Conservation (phyloP, 2,888 invertebrate genomes). For the Caenorhabditis becei region DNA sequence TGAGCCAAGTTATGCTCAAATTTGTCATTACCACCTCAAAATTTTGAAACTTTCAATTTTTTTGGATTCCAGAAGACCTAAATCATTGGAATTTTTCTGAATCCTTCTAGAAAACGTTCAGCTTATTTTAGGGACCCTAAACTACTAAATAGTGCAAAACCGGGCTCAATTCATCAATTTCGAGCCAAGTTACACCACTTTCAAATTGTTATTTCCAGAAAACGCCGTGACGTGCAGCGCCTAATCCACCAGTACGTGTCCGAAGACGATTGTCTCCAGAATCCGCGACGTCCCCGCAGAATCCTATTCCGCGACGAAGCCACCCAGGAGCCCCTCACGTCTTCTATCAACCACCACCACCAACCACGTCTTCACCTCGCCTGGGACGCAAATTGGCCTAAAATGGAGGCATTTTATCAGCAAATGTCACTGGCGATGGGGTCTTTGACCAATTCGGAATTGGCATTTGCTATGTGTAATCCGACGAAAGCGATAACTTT, state of each 20-base stretch:
- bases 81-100: too few species aligned
- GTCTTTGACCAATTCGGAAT: conserved; percentile 12
- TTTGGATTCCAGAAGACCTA: too few species aligned
- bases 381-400: conserved; percentile 25
- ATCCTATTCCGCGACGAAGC: conserved; percentile 14
- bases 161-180: too few species aligned
- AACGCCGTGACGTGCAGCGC: conserved; percentile 28
- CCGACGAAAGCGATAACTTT: conserved; percentile 20
- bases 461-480: conserved; percentile 20
- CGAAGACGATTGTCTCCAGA: conserved; percentile 1
- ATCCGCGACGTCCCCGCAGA: neutral
- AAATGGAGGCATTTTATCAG: conserved; percentile 23
- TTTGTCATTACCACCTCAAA: too few species aligned
- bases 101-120: too few species aligned
- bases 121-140: too few species aligned
- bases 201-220: too few species aligned
- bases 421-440: conserved; percentile 24
- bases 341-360: neutral
- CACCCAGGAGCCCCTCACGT: conserved; percentile 10
- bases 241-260: conserved; percentile 31
- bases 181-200: too few species aligned
- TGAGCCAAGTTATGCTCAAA: too few species aligned
- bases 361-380: conserved; percentile 8
- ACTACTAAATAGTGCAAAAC: too few species aligned
- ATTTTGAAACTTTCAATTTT: too few species aligned